Evolutionary conservation across 2,888 invertebrate genomes (phyloP).

Genomic region (Hirtodrosophila alboralis): DNA sequence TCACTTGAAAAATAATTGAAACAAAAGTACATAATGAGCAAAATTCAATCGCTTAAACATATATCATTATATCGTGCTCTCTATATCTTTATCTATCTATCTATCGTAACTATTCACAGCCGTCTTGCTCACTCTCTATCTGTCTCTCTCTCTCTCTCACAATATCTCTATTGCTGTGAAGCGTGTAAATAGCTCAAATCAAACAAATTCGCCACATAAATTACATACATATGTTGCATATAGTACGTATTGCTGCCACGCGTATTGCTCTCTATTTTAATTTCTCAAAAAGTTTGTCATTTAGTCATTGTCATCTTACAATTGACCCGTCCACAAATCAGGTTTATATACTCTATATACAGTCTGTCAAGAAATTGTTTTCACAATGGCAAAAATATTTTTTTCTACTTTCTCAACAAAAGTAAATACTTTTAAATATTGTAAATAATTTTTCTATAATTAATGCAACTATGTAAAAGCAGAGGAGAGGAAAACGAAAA

Average conservation of each 20-base stretch:
- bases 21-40: conserved; percentile 40
- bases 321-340: conserved; percentile 20
- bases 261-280: conserved; percentile 15
- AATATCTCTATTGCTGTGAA: conserved; percentile 39
- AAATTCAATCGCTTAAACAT: conserved; percentile 71
- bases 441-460: too few species aligned
- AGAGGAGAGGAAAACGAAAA: too few species aligned
- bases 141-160: conserved; percentile 20
- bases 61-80: conserved; percentile 60
- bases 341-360: neutral
- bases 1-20: conserved; percentile 31
- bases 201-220: conserved; percentile 14
- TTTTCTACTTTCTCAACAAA: too few species aligned
- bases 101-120: conserved; percentile 19
- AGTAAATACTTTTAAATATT: too few species aligned
- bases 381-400: too few species aligned
- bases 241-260: conserved; percentile 15
- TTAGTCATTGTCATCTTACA: conserved; percentile 31
- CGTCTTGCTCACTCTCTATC: conserved; percentile 26
- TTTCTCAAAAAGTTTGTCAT: conserved; percentile 21
- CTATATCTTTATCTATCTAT: conserved; percentile 31
- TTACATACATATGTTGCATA: neutral
- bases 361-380: too few species aligned
- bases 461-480: too few species aligned
- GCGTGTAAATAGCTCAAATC: conserved; percentile 64